A percentile compares a stretch with the other conserved stretches of the same genome.
Evolutionary conservation across 1,140 invertebrate genomes (phyloP).

Genomic region (Drosophila micromelanica): DNA sequence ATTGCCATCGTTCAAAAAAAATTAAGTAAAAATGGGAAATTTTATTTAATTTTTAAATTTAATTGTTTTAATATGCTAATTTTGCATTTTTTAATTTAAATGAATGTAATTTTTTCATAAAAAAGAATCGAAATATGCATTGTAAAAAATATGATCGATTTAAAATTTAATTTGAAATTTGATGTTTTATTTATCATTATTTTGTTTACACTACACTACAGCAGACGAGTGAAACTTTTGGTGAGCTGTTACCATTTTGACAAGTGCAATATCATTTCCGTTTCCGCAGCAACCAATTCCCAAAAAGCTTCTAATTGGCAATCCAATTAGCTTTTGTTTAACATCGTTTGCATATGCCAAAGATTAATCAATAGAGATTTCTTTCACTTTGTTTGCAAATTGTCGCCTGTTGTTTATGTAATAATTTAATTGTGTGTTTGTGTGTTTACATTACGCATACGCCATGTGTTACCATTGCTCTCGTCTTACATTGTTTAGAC

Average conservation of each 20-base stretch:
- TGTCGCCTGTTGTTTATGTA: constrained; percentile 9
- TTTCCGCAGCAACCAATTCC: constrained; percentile 17
- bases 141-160: too few species aligned
- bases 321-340: not conserved
- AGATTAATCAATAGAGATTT: constrained; percentile 3
- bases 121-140: too few species aligned
- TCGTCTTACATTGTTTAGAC: not conserved
- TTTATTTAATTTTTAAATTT: too few species aligned
- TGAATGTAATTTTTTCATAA: too few species aligned
- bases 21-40: too few species aligned
- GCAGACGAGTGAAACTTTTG: constrained; percentile 17
- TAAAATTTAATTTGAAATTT: too few species aligned
- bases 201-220: too few species aligned
- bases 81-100: too few species aligned
- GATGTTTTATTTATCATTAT: too few species aligned
- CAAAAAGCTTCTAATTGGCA: constrained; percentile 11
- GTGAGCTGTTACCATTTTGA: constrained; percentile 1
- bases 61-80: too few species aligned
- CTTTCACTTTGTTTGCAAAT: not conserved
- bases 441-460: constrained; percentile 62
- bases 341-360: constrained; percentile 23
- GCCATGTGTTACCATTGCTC: constrained; percentile 50
- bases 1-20: too few species aligned
- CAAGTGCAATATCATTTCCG: constrained; percentile 37
- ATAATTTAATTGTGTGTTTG: constrained; percentile 8